Evolutionary conservation across 1,140 invertebrate genomes (phyloP).

Genomic region (Adelges cooleyi): DNA sequence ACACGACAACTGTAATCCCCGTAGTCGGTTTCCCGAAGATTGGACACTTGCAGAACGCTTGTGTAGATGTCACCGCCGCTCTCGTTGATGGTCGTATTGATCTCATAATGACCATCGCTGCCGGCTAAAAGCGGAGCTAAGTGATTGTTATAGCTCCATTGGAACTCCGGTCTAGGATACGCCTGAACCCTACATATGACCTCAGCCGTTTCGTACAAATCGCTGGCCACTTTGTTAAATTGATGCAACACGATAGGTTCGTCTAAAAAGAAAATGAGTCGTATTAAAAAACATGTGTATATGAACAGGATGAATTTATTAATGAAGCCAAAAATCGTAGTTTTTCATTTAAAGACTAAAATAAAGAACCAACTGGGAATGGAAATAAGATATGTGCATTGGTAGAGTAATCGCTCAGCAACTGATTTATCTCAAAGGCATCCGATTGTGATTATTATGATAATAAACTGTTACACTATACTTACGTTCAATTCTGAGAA

Average conservation of each 20-base stretch:
- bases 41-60: conserved; percentile 58
- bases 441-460: no score
- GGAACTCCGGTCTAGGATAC: conserved; percentile 81
- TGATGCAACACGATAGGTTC: conserved; percentile 71
- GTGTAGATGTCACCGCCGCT: conserved; percentile 69
- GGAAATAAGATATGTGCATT: no score
- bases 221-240: conserved; percentile 79
- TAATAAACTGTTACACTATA: no score
- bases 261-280: conserved; percentile 46
- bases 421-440: no score
- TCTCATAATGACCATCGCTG: conserved; percentile 74
- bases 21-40: conserved; percentile 67
- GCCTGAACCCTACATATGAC: conserved; percentile 80
- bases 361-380: no score
- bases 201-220: conserved; percentile 67
- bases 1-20: conserved; percentile 81
- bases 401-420: no score
- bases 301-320: no score
- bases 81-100: conserved; percentile 62
- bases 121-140: conserved; percentile 55
- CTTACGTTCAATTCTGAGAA: conserved; percentile 78
- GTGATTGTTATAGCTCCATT: conserved; percentile 73
- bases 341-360: no score
- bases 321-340: no score
- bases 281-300: no score